A percentile compares a stretch with the other conserved stretches of the same genome.
These are phyloP conservation scores for Acrossocheilus fasciatus DNA, from an alignment of 2,797 vertebrate genomes.

Conservation along the genomic window DNA sequence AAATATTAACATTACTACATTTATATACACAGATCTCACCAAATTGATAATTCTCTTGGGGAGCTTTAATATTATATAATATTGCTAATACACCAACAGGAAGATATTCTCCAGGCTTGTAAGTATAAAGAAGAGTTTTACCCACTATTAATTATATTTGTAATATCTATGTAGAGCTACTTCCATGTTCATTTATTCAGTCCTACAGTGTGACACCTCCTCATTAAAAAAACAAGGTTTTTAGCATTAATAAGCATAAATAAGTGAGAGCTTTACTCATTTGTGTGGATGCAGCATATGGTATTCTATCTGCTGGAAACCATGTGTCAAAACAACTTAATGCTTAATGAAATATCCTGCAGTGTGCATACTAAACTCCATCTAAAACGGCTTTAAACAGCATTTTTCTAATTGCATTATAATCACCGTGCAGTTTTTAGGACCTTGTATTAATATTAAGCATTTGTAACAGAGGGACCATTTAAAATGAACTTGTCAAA, in stretches of 20 bases:
- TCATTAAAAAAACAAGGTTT: constrained; percentile 23
- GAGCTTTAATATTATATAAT: background rate
- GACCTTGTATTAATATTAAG: background rate
- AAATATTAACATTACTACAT: background rate
- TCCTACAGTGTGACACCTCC: constrained; percentile 10
- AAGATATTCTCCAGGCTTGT: background rate
- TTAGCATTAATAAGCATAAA: constrained; percentile 31
- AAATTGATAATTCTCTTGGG: background rate
- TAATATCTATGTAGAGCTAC: background rate
- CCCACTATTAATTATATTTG: background rate
- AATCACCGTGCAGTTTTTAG: constrained; percentile 1
- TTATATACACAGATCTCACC: background rate
- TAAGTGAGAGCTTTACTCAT: constrained; percentile 15
- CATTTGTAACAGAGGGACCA: background rate
- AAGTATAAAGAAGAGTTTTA: background rate
- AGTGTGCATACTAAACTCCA: constrained; percentile 16
- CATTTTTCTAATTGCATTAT: constrained; percentile 22
- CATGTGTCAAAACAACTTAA: constrained; percentile 20
- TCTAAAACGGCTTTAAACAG: constrained; percentile 1
- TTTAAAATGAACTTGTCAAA: background rate
- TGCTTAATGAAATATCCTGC: constrained; percentile 19
- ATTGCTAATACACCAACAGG: background rate
- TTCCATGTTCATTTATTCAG: constrained; percentile 17
- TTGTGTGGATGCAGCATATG: constrained; percentile 17
- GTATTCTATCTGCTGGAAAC: constrained; percentile 9